A percentile compares a stretch with the other conserved stretches of the same genome.
Evolutionary conservation across 1,140 invertebrate species (phyloP).

Genomic region (Penaeus indicus): DNA sequence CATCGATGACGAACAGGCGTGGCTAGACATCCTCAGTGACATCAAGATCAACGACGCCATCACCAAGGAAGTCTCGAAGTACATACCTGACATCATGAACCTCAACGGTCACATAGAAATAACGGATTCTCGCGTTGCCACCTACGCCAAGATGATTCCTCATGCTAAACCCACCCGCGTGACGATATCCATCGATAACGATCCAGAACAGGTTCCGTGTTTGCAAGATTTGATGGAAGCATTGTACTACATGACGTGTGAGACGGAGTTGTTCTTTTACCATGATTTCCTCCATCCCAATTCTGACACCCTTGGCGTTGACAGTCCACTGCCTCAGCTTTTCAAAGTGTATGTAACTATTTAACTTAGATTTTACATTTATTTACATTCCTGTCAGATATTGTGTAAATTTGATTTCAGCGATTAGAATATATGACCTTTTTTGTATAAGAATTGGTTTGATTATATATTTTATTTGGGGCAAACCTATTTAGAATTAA

Average conservation of each 20-base stretch:
- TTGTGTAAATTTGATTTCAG: too few relatives aligned
- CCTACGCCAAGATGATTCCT: background rate
- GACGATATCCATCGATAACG: background rate
- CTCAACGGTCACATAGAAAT: background rate
- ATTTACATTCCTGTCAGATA: too few relatives aligned
- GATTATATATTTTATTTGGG: too few relatives aligned
- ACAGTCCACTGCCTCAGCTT: background rate
- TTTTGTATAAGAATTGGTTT: too few relatives aligned
- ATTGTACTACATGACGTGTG: background rate
- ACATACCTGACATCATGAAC: conserved; percentile 10
- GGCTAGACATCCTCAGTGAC: conserved; percentile 28
- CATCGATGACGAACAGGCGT: background rate
- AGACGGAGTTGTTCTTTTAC: background rate
- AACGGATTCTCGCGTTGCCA: background rate
- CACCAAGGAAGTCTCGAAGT: background rate
- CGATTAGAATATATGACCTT: too few relatives aligned
- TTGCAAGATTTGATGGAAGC: background rate
- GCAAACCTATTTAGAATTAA: too few relatives aligned
- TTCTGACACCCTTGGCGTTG: background rate
- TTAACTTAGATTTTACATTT: too few relatives aligned
- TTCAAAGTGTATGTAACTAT: background rate
- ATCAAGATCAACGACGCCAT: background rate
- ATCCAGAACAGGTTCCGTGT: background rate
- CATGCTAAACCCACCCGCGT: background rate
- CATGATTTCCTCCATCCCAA: background rate